Evolutionary conservation across 2,888 invertebrate species (phyloP).

Genomic region (Malthinus flaveolus): DNA sequence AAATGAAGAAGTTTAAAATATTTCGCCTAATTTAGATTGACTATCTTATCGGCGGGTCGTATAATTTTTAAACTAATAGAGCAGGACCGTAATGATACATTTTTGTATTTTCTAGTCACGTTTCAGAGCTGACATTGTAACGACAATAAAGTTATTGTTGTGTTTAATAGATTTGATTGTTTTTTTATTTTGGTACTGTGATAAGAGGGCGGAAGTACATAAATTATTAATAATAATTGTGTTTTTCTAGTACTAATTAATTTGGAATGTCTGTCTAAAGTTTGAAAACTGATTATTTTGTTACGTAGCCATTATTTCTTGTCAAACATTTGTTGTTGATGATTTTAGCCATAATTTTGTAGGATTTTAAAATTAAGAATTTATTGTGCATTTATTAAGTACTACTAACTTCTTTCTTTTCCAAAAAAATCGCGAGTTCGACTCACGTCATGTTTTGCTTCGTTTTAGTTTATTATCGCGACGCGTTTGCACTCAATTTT

Average conservation of each 20-base stretch:
- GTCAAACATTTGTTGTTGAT: no score
- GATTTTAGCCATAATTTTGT: no score
- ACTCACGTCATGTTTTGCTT: no score
- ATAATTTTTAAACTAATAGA: conserved; percentile 19
- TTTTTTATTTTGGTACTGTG: conserved; percentile 43
- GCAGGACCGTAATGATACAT: conserved; percentile 21
- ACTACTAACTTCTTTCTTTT: no score
- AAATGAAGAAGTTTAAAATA: neutral
- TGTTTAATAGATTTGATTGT: conserved; percentile 34
- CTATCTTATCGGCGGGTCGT: conserved; percentile 19
- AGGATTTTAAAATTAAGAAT: no score
- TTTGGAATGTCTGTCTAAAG: neutral
- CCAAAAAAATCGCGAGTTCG: no score
- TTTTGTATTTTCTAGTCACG: conserved; percentile 43
- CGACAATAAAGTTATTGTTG: conserved; percentile 43
- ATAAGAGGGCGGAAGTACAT: conserved; percentile 39
- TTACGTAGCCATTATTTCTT: no score
- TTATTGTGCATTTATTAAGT: no score
- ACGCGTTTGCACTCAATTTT: conserved; percentile 2
- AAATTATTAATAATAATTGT: conserved; percentile 16
- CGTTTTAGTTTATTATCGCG: no score
- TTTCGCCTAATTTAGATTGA: conserved; percentile 1
- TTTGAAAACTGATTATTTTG: neutral
- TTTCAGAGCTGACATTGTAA: conserved; percentile 38
- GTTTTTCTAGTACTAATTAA: conserved; percentile 5